phyloP scores from a whole-genome alignment of 2,113 vertebrate genomes.

The Loxodonta africana region DNA sequence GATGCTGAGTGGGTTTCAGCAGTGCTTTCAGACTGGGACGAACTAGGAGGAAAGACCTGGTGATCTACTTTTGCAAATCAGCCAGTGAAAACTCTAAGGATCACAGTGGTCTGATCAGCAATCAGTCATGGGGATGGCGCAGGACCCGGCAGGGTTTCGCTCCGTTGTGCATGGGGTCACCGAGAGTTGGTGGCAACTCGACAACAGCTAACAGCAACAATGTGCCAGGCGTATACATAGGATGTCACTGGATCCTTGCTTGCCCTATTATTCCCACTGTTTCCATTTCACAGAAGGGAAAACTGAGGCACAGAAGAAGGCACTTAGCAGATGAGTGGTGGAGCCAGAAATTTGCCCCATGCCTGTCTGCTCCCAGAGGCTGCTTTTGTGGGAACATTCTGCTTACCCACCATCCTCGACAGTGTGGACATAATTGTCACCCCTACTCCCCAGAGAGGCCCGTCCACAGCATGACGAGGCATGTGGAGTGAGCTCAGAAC shows the following conservation, averaged over 20 bases:
- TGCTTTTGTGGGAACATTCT: neutral
- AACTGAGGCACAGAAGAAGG: neutral
- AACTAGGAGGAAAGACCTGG: neutral
- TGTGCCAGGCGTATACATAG: neutral
- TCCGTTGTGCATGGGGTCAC: neutral
- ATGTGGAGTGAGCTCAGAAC: neutral
- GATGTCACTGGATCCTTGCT: neutral
- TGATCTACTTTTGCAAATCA: neutral
- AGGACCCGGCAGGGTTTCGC: neutral
- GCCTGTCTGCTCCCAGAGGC: neutral
- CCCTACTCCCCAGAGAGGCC: fast-evolving
- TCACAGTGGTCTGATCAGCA: neutral
- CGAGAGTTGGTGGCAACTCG: too few relatives aligned
- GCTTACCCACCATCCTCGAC: fast-evolving
- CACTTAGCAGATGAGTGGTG: fast-evolving
- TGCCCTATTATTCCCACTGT: fast-evolving
- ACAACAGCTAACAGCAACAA: neutral
- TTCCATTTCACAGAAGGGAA: neutral
- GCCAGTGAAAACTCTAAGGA: neutral
- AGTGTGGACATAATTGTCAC: fast-evolving
- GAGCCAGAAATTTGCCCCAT: neutral
- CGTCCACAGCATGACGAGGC: fast-evolving
- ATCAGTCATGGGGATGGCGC: neutral
- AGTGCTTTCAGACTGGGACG: neutral
- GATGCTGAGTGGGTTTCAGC: neutral